Evolutionary conservation across 2,113 vertebrate species (phyloP).

Genomic region (Onychorhynchus coronatus): DNA sequence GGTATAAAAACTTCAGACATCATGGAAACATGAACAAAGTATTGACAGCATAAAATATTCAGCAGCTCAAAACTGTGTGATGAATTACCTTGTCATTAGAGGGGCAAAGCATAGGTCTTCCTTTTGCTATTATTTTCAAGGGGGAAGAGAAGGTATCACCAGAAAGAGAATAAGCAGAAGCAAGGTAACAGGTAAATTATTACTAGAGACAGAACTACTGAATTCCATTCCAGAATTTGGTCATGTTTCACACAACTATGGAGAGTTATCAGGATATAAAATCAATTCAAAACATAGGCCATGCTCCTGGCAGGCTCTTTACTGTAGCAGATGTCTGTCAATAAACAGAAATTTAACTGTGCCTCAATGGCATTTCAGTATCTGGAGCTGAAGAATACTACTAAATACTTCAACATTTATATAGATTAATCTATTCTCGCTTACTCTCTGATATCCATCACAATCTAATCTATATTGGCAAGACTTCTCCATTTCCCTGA

Average conservation of each 20-base stretch:
- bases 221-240: neutral
- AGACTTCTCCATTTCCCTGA: neutral
- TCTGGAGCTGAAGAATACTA: slow-evolving; percentile 1
- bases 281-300: slow-evolving; percentile 23
- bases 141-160: neutral
- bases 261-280: slow-evolving; percentile 1
- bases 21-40: neutral
- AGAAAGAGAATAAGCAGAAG: neutral
- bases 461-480: neutral
- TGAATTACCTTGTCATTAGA: neutral
- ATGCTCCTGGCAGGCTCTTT: slow-evolving; percentile 10
- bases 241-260: neutral
- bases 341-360: slow-evolving; percentile 44
- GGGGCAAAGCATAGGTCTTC: neutral
- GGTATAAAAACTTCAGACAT: neutral
- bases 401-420: slow-evolving; percentile 33
- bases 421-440: neutral
- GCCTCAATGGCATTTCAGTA: neutral
- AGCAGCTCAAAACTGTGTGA: neutral
- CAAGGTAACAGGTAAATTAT: neutral
- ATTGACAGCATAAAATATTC: neutral
- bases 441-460: slow-evolving; percentile 9
- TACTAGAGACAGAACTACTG: neutral
- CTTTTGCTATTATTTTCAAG: neutral
- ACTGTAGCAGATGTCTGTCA: slow-evolving; percentile 17